Evolutionary conservation across 2,888 invertebrate genomes (phyloP).

Genomic region (Lymantria monacha): DNA sequence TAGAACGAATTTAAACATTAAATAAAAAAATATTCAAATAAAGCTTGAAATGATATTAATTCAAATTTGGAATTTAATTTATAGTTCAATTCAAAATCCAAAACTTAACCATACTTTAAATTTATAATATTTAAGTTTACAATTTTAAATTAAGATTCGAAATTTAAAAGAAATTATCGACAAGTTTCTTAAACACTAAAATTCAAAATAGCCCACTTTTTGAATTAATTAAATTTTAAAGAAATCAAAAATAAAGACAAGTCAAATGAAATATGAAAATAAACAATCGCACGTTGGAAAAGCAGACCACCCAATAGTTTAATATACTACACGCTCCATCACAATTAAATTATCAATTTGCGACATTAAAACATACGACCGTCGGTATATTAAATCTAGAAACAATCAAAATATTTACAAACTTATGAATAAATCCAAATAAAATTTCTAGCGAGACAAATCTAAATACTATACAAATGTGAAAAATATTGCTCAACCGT

Average conservation of each 20-base stretch:
- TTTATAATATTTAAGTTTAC: no score
- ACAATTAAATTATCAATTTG: background rate
- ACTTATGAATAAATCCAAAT: slow-evolving; percentile 15
- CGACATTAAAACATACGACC: slow-evolving; percentile 2
- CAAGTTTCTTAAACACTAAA: no score
- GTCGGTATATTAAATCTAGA: slow-evolving; percentile 12
- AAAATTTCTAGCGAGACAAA: slow-evolving; percentile 23
- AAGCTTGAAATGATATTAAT: background rate
- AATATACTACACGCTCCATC: background rate
- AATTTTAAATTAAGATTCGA: no score
- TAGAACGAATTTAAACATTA: background rate
- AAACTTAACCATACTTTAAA: no score
- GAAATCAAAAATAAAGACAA: background rate
- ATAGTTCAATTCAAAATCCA: no score
- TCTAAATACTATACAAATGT: background rate
- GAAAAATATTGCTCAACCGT: background rate
- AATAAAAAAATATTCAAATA: background rate
- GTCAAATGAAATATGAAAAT: background rate
- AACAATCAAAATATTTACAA: slow-evolving; percentile 28
- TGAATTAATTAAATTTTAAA: no score
- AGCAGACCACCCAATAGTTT: background rate
- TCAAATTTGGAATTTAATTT: no score
- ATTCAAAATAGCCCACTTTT: no score
- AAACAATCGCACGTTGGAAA: background rate
- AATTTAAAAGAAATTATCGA: no score